Base-by-base conservation (phyloP, 2,888 invertebrate species). In the Copidosoma aretas region DNA sequence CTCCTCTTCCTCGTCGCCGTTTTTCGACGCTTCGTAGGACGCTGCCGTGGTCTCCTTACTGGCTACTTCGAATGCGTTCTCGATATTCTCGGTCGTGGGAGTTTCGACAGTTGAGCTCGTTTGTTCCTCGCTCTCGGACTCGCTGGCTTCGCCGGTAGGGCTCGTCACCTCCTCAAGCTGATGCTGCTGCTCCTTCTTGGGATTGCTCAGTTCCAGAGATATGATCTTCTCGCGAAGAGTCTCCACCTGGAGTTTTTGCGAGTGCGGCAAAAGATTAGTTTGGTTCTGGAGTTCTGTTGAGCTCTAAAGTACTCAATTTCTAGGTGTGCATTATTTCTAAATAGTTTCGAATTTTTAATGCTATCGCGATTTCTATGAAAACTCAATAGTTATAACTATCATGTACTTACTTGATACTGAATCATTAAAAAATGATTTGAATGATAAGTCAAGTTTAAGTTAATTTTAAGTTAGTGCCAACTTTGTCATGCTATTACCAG, bases 151-250 rank as follows among this genome's bases (percentile, higher is more conserved):
- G n/a, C 77, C 76, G 41, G 43, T 46, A 46, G 15, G 2, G 12
- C 43, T 12, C 43, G 43, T 46, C 8, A 17, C 17, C 43, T 46
- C 43, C 12, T 46, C 14, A 17, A 15, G 12, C 4, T 77, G 76
- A 68, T 80, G 81, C 72, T 83, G 84, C 51, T 87, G 85, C 68
- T 88, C 87, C 25, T 88, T 87, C 77, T 89, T 88, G 69, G 88
- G 88, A 77, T 88, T 89, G 72, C 91, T 91, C 81, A 95, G 85
- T 85, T 95, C 94, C 84, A 95, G 85, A 68, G 94, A 94, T 85
- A 95, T 93, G 77, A 95, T 94, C 86, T 94, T 94, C 86, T 94
- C 94, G 85, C 93, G 92, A 73, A 94, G 91, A 72, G 94, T 94
- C 88, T 95, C 94, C 84, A 94, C 94, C 94, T 93, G 84, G 64